Conservation (phyloP, 2,888 invertebrate genomes). For the Dasypolia templi region DNA sequence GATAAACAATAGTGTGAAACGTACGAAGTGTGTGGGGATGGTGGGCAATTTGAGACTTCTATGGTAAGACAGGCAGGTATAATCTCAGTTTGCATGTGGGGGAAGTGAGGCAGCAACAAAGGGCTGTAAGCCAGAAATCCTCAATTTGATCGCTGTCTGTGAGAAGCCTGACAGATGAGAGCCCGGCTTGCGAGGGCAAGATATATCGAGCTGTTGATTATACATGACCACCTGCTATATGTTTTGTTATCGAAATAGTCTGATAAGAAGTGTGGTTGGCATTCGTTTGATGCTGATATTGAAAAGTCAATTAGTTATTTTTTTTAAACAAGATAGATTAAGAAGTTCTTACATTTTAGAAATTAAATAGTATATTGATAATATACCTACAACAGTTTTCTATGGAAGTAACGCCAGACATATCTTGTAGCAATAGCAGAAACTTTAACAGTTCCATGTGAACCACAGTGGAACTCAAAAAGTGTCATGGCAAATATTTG, state of each 20-base stretch:
- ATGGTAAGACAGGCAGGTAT: conserved; percentile 45
- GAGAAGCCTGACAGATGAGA: conserved; percentile 81
- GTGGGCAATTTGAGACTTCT: conserved; percentile 4
- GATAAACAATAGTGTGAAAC: conserved; percentile 43
- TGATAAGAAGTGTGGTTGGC: neutral
- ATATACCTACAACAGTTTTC: neutral
- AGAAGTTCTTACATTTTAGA: neutral
- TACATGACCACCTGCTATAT: conserved; percentile 26
- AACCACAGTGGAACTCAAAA: neutral
- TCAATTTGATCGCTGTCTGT: conserved; percentile 81
- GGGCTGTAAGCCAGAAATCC: conserved; percentile 80
- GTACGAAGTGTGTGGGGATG: conserved; percentile 3
- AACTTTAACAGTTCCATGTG: neutral
- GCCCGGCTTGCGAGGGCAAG: conserved; percentile 59
- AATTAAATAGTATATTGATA: neutral
- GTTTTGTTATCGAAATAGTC: conserved; percentile 7
- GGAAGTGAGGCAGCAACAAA: conserved; percentile 70
- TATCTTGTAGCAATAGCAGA: neutral
- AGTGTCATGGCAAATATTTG: neutral
- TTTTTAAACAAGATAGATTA: no score
- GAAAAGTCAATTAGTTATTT: no score
- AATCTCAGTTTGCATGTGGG: conserved; percentile 55
- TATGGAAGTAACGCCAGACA: neutral
- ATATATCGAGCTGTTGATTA: conserved; percentile 55
- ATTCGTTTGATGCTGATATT: neutral